Conservation (phyloP, 2,797 vertebrate genomes). For the Spinus olivaceus region DNA sequence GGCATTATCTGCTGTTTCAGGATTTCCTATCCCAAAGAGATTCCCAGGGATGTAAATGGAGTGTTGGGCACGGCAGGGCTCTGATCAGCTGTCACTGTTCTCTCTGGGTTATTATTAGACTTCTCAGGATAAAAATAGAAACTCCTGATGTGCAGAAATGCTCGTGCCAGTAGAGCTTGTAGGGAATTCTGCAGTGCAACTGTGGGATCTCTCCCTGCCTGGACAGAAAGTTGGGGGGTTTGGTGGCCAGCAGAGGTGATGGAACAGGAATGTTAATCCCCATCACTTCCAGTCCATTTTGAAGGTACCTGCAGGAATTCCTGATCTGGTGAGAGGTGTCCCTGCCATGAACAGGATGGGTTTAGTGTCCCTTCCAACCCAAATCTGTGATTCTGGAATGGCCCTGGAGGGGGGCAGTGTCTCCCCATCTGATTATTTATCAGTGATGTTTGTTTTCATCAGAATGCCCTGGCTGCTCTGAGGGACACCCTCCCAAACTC, state of each 20-base stretch:
- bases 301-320: not conserved
- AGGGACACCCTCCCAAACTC: fast-evolving
- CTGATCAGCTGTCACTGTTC: conserved; percentile 23
- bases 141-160: conserved; percentile 29
- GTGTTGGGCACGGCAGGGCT: not conserved
- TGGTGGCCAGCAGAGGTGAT: not conserved
- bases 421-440: too few species aligned
- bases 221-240: not conserved
- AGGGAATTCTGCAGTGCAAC: conserved; percentile 19
- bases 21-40: conserved; percentile 2
- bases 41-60: not conserved
- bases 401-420: too few species aligned
- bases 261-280: not conserved
- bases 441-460: not conserved
- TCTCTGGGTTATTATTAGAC: conserved; percentile 44
- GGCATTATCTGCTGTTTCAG: fast-evolving
- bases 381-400: not conserved
- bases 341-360: not conserved
- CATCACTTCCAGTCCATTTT: not conserved
- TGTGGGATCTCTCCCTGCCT: not conserved
- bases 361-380: not conserved
- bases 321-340: not conserved
- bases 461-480: not conserved
- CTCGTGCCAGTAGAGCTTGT: not conserved
- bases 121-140: conserved; percentile 58